Evolutionary conservation across 2,888 invertebrate species (phyloP).

Genomic region (Pammene fasciana): DNA sequence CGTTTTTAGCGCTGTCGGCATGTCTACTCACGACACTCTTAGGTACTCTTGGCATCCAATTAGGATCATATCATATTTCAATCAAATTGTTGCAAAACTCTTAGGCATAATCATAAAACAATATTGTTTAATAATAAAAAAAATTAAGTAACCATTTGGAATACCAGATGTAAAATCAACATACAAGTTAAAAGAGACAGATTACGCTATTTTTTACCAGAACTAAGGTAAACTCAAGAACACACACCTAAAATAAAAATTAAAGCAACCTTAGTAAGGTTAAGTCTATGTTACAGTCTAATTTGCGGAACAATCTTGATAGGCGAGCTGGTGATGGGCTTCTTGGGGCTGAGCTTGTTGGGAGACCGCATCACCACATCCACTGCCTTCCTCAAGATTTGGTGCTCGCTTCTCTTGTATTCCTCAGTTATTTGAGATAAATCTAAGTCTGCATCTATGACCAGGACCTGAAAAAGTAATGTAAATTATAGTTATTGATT

Average conservation of each 20-base stretch:
- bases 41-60: too few relatives aligned
- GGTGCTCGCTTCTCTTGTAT: conserved; percentile 85
- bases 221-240: conserved; percentile 23
- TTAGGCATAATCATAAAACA: neutral
- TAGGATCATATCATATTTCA: too few relatives aligned
- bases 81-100: too few relatives aligned
- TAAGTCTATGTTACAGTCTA: conserved; percentile 61
- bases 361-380: conserved; percentile 79
- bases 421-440: conserved; percentile 86
- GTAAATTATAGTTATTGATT: neutral
- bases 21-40: too few relatives aligned
- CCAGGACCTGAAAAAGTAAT: conserved; percentile 79
- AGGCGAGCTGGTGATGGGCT: conserved; percentile 70
- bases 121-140: neutral
- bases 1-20: too few relatives aligned
- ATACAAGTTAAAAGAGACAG: neutral
- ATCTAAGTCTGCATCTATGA: conserved; percentile 87
- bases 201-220: conserved; percentile 33
- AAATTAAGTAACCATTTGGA: neutral
- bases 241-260: conserved; percentile 38
- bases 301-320: conserved; percentile 71
- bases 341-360: conserved; percentile 75
- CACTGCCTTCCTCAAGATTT: conserved; percentile 75
- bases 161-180: neutral
- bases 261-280: conserved; percentile 43